Base-by-base conservation (phyloP, 1,140 invertebrate species). In the Bombus terrestris region DNA sequence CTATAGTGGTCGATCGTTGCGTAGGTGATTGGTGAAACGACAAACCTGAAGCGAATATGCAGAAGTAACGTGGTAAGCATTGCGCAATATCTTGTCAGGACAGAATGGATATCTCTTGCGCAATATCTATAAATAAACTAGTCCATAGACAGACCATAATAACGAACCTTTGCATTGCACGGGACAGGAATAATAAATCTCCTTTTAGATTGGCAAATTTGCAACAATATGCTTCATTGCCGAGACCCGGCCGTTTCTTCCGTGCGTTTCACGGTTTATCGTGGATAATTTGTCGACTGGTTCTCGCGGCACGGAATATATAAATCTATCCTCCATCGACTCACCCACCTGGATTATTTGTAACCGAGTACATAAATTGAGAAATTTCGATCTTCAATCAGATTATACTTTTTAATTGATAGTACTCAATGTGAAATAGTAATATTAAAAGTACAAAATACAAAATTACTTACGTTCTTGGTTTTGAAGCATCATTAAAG, bases 51-150 rank as follows among this genome's bases (percentile, higher is more conserved):
- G 37, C 62, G 39, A 79, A 76, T 83, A 86, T 76, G 22, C 47
- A 53, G 47, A 90, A 83, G 89, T 91, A 91, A 90, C 90, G 78
- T 86, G 81, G 75, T 85, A 72, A 86, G 76, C 83, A 90, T 92
- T 92, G 91, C 89, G 89, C 88, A 92, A 92, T 82, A 86, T 62
- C 59, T 53, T 68, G 87, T 83, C 90, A 86, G 83, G 82, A 89
- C 86, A 89, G 86, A 91, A 89, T 79, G 82, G 79, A 78, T 71
- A 88, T 86, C 74, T 71, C 64, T 88, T 89, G 89, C 88, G 91
- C 89, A 91, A 92, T 92, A 88, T 74, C 87, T 84, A 91, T 91
- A 92, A 93, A 92, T 92, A 90, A 90, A 90, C 79, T 86, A 83
- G 81, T 43, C 74, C 81, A 83, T 82, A 82, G 71, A 82, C 57